A percentile compares a stretch with the other conserved stretches of the same genome.
These are phyloP conservation scores for Thymelicus sylvestris DNA, from an alignment of 2,888 invertebrate genomes.

Conservation along the genomic window DNA sequence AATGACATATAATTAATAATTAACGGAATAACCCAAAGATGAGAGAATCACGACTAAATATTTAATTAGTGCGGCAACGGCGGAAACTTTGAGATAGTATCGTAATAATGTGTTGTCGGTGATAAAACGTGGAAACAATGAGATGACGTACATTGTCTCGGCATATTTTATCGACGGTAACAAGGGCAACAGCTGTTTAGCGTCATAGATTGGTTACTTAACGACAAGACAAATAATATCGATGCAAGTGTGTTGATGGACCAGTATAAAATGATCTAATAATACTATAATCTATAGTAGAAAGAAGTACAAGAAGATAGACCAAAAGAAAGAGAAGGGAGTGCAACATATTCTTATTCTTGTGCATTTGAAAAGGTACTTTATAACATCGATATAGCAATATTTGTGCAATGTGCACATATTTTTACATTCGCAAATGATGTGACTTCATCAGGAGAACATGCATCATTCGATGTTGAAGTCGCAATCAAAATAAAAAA, in stretches of 20 bases:
- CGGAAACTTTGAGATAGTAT: conserved; percentile 18
- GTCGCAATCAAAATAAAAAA: too few species aligned
- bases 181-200: conserved; percentile 26
- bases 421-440: too few species aligned
- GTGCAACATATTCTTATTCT: too few species aligned
- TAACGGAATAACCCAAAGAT: conserved; percentile 3
- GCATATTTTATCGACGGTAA: conserved; percentile 17
- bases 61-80: conserved; percentile 6
- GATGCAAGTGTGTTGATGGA: neutral
- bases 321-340: too few species aligned
- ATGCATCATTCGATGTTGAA: too few species aligned
- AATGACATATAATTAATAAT: neutral
- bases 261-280: too few species aligned
- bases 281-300: too few species aligned
- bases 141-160: conserved; percentile 25
- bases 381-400: too few species aligned
- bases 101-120: conserved; percentile 5
- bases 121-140: conserved; percentile 32
- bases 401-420: too few species aligned
- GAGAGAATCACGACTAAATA: neutral
- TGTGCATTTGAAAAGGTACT: too few species aligned
- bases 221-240: conserved; percentile 11
- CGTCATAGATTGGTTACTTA: conserved; percentile 24
- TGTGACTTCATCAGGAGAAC: too few species aligned
- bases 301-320: too few species aligned